Percentiles rank a stretch among this genome's conserved stretches.
phyloP scores from a whole-genome alignment of 2,888 invertebrate genomes.

The Pyrrhia umbra region DNA sequence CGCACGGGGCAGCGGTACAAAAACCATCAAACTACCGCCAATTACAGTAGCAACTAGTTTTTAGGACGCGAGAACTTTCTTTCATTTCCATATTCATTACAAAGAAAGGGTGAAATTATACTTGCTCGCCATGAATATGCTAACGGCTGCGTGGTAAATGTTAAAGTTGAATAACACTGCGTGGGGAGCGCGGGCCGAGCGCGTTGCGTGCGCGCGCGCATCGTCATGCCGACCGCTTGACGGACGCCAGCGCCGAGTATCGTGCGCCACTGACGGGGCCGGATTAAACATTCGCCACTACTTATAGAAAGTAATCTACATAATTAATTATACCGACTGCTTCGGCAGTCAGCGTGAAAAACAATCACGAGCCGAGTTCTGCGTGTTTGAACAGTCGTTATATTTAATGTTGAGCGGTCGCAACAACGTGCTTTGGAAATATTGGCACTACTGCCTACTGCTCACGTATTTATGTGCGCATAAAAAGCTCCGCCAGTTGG shows the following conservation, averaged over 20 bases:
- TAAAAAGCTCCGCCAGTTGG: slow-evolving; percentile 12
- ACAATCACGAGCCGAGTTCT: slow-evolving; percentile 56
- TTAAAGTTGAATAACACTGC: slow-evolving; percentile 87
- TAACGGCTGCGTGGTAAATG: slow-evolving; percentile 83
- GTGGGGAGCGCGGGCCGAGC: slow-evolving; percentile 53
- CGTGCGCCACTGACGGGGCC: slow-evolving; percentile 55
- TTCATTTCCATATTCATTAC: slow-evolving; percentile 86
- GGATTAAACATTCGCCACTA: slow-evolving; percentile 58
- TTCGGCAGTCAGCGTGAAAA: slow-evolving; percentile 49
- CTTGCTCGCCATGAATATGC: slow-evolving; percentile 82
- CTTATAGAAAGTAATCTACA: slow-evolving; percentile 65
- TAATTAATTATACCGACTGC: slow-evolving; percentile 56
- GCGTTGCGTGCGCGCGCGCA: slow-evolving; percentile 56
- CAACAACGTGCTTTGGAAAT: slow-evolving; percentile 26
- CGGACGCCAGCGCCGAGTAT: slow-evolving; percentile 36
- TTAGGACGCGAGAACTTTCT: slow-evolving; percentile 88
- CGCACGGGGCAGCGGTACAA: slow-evolving; percentile 62
- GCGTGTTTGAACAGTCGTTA: slow-evolving; percentile 49
- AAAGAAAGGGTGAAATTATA: slow-evolving; percentile 89
- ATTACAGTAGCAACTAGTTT: slow-evolving; percentile 86
- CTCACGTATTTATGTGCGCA: slow-evolving; percentile 25
- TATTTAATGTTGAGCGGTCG: slow-evolving; percentile 31
- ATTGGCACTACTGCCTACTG: no score
- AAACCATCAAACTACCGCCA: slow-evolving; percentile 77
- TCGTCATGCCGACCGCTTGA: slow-evolving; percentile 52